These are phyloP conservation scores for Noctua comes DNA, from an alignment of 2,888 invertebrate genomes.

Conservation along the genomic window DNA sequence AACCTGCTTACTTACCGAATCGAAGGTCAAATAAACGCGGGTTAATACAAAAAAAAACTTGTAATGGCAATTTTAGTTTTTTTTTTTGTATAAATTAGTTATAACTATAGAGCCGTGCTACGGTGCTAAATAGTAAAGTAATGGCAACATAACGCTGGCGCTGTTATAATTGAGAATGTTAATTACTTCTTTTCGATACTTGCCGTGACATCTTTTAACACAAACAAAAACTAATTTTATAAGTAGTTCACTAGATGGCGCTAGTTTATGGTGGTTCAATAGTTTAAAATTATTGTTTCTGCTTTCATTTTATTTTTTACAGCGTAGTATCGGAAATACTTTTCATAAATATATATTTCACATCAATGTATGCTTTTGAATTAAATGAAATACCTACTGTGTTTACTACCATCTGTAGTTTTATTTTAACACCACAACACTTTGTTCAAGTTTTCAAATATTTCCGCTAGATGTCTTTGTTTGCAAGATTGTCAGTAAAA, in stretches of 20 bases:
- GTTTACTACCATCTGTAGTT: conserved; percentile 9
- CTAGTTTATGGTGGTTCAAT: background rate
- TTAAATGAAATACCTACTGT: no score
- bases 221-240: background rate
- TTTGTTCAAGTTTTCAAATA: background rate
- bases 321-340: no score
- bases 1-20: background rate
- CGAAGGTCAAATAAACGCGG: conserved; percentile 6
- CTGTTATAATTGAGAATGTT: background rate
- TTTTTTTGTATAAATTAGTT: background rate
- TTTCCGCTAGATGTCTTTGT: conserved; percentile 26
- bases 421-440: background rate
- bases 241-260: conserved; percentile 9
- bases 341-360: background rate
- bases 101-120: background rate
- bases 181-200: background rate
- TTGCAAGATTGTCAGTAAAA: background rate
- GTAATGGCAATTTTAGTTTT: background rate
- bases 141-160: background rate
- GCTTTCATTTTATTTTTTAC: background rate
- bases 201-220: conserved; percentile 32
- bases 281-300: background rate
- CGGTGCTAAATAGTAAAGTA: background rate
- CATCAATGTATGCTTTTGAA: background rate
- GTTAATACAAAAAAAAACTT: background rate